A percentile compares a stretch with the other conserved stretches of the same genome.
Conservation (phyloP, 2,888 invertebrate species). For the Bruchidius siliquastri region DNA sequence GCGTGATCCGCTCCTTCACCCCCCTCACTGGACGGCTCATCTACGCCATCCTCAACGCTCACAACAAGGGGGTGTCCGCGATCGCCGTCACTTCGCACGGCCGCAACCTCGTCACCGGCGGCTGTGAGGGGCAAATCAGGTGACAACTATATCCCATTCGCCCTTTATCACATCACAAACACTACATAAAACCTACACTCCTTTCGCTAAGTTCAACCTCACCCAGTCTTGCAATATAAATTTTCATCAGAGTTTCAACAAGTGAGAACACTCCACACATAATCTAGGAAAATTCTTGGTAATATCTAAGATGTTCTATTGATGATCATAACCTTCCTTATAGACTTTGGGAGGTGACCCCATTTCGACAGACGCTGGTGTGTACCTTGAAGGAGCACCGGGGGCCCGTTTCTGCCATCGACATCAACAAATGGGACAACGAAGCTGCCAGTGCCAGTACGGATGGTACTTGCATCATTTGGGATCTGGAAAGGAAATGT, state of each 20-base stretch:
- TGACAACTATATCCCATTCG: slow-evolving; percentile 30
- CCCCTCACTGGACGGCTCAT: slow-evolving; percentile 76
- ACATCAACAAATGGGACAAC: slow-evolving; percentile 69
- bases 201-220: too few species aligned
- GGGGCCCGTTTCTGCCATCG: slow-evolving; percentile 78
- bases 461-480: slow-evolving; percentile 90
- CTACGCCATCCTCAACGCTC: slow-evolving; percentile 82
- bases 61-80: slow-evolving; percentile 84
- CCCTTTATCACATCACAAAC: too few species aligned
- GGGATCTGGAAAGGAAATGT: slow-evolving; percentile 72
- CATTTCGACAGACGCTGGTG: slow-evolving; percentile 61
- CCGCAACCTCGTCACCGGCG: slow-evolving; percentile 75
- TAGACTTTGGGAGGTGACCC: slow-evolving; percentile 71
- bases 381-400: slow-evolving; percentile 87
- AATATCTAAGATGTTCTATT: too few species aligned
- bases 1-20: slow-evolving; percentile 74
- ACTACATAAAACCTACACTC: too few species aligned
- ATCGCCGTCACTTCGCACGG: slow-evolving; percentile 69
- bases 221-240: too few species aligned
- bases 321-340: neutral
- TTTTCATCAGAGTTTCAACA: too few species aligned
- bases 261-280: too few species aligned
- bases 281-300: too few species aligned
- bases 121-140: slow-evolving; percentile 83
- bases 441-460: slow-evolving; percentile 86